Evolutionary conservation across 2,797 vertebrate genomes (phyloP).

Genomic region (Ispidina lecontei): DNA sequence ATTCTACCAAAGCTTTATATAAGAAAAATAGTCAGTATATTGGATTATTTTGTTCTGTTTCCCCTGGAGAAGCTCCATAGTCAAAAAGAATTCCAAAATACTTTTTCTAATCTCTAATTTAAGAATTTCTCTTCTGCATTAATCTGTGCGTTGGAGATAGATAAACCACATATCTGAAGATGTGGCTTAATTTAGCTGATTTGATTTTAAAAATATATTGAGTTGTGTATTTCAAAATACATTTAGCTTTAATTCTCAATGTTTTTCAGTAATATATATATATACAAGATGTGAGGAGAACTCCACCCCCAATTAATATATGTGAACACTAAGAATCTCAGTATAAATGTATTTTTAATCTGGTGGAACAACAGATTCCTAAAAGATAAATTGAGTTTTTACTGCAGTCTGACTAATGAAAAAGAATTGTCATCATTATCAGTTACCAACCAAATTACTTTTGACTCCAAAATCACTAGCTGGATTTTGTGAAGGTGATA

Average conservation of each 20-base stretch:
- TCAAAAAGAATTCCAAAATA: background rate
- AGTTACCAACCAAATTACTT: background rate
- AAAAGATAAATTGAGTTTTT: background rate
- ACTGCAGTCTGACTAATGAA: background rate
- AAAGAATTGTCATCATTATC: background rate
- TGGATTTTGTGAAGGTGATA: background rate
- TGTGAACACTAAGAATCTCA: background rate
- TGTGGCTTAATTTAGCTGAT: background rate
- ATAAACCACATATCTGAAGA: background rate
- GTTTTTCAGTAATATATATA: background rate
- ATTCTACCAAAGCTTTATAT: background rate
- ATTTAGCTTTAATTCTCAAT: background rate
- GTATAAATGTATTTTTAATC: background rate
- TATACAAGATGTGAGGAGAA: background rate
- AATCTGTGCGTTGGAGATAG: accelerated
- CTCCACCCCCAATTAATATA: background rate
- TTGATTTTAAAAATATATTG: background rate
- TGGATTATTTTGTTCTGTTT: background rate
- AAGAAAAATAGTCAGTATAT: accelerated
- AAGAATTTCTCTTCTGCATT: background rate
- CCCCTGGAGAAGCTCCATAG: background rate
- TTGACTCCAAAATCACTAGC: background rate
- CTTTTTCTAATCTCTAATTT: background rate
- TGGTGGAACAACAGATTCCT: background rate
- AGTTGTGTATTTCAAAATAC: background rate